Conservation (phyloP, 2,113 vertebrate genomes). For the Trogon surrucura region DNA sequence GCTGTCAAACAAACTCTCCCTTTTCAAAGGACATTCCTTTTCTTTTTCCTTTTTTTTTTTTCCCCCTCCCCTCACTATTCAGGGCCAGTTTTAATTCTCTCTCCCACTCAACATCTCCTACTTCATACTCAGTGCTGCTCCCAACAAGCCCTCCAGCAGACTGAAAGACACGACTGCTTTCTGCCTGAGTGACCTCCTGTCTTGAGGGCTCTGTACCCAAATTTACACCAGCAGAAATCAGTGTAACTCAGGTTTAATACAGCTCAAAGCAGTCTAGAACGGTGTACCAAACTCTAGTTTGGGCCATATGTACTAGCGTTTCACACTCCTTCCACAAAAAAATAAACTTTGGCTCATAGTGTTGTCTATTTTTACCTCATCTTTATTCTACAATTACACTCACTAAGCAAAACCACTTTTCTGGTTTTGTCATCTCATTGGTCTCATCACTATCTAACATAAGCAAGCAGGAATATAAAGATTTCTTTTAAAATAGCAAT, state of each 20-base stretch:
- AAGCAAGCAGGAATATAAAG: not conserved
- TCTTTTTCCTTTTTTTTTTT: not conserved
- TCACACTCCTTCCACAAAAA: not conserved
- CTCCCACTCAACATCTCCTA: conserved; percentile 12
- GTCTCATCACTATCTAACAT: not conserved
- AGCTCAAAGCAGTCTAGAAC: conserved; percentile 38
- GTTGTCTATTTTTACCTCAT: conserved; percentile 22
- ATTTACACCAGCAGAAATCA: conserved; percentile 36
- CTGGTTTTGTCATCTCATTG: not conserved
- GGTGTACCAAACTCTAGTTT: not conserved
- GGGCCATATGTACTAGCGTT: not conserved
- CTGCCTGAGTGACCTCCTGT: conserved; percentile 38
- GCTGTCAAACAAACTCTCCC: conserved; percentile 33
- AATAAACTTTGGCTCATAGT: not conserved
- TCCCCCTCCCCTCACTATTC: not conserved
- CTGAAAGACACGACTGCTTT: not conserved
- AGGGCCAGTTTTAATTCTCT: not conserved
- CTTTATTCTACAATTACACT: not conserved
- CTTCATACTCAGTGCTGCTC: not conserved
- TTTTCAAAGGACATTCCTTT: not conserved
- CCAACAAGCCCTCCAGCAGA: conserved; percentile 36
- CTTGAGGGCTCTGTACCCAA: conserved; percentile 6
- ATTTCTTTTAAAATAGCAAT: not conserved
- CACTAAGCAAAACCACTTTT: not conserved
- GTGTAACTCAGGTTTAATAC: conserved; percentile 34